These are phyloP conservation scores for Hozukius guyotensis DNA, from an alignment of 2,797 vertebrate species.

Conservation along the genomic window DNA sequence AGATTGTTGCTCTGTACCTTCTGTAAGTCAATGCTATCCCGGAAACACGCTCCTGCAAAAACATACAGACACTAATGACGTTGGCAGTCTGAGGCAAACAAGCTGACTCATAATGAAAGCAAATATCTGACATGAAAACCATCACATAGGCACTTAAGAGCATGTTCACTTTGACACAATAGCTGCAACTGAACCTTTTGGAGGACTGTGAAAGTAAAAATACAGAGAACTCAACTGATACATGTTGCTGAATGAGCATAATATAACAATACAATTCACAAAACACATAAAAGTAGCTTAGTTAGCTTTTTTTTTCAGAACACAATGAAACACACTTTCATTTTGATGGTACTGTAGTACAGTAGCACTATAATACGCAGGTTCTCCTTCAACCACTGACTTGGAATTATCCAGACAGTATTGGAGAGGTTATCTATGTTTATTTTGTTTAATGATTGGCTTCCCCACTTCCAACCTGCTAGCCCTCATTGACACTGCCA, in stretches of 20 bases:
- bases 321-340: neutral
- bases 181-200: too few species aligned
- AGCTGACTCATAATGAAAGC: neutral
- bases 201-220: too few species aligned
- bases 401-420: neutral
- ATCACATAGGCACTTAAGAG: neutral
- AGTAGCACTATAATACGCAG: neutral
- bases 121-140: neutral
- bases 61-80: neutral
- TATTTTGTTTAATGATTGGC: neutral
- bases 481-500: too few species aligned
- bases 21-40: neutral
- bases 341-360: too few species aligned
- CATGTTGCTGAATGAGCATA: too few species aligned
- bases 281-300: too few species aligned
- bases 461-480: too few species aligned
- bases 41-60: neutral
- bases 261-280: too few species aligned
- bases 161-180: neutral
- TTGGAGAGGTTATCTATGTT: neutral
- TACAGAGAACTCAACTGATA: too few species aligned
- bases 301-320: neutral
- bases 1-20: neutral
- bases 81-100: neutral
- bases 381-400: neutral